Evolutionary conservation across 2,113 vertebrate genomes (phyloP), one percentile per base, ranked within the genome.

Genomic region (Peromyscus californicus): DNA sequence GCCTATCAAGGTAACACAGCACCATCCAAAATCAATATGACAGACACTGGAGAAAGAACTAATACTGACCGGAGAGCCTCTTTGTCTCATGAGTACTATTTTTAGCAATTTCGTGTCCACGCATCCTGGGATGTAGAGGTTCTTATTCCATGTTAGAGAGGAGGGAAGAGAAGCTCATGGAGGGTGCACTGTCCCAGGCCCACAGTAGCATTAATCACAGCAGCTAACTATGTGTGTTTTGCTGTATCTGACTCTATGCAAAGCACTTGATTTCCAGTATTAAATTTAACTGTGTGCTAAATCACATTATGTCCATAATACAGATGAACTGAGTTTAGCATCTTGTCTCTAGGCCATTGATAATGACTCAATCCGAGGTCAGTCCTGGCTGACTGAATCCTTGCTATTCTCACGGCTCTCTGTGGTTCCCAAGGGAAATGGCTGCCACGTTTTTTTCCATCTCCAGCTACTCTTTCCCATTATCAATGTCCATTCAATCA

Each of bases 61-160:
- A 75, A 86, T 87, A 91, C 84, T 80, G 72, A 88, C 7, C 75
- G 36, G 84, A 90, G 70, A 61, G 4, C 69, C 87, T 93, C 69
- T 85, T 89, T 95, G 93, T 74, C 26, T 91, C 78, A 13, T 70
- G 39, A 93, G 42, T 42, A 61, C 36, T 84, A 51, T 90, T 95
- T 93, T 85, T 78, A 93, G 90, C 88, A 88, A 15, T 31, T 45
- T 93, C 88, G 86, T 96, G 51, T 24, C 72, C 72, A 26, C 65
- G 69, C 75, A 36, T 85, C 36, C 88, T 94, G 24, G 29, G 59
- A 94, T 24, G 33, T 29, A 45, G 72, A 65, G 72, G 87, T 51
- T 92, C 69, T 67, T 76, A 85, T 36, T 93, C 63, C 19, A 24
- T 63, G 22, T 33, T 82, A 36, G 10, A 70, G 24, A 69, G 48